Conservation (phyloP, 2,888 invertebrate genomes). For the Sussaba pulchella region DNA sequence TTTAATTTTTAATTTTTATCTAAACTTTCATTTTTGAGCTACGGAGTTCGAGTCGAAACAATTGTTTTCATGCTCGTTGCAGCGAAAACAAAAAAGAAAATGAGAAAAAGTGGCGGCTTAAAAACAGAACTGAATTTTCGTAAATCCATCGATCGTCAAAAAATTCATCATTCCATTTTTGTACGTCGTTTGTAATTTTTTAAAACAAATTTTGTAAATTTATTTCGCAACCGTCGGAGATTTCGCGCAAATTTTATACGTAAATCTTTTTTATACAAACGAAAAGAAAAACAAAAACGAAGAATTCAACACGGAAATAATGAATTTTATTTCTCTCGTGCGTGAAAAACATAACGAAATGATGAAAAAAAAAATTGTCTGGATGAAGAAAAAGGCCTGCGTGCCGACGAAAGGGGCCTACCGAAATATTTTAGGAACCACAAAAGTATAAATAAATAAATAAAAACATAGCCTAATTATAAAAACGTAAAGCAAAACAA, state of each 20-base stretch:
- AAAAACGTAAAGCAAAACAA: conserved; percentile 60
- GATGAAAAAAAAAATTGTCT: conserved; percentile 2
- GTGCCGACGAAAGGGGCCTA: conserved; percentile 70
- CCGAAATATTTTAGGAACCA: conserved; percentile 80
- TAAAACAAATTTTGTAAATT: too few species aligned
- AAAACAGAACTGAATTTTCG: conserved; percentile 27
- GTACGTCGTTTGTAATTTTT: too few species aligned
- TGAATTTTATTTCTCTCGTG: conserved; percentile 45
- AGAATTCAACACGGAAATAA: conserved; percentile 41
- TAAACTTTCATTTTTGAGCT: not conserved
- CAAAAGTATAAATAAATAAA: conserved; percentile 79
- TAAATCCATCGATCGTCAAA: conserved; percentile 26
- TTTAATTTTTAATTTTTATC: too few species aligned
- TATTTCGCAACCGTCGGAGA: conserved; percentile 30
- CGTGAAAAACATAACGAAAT: conserved; percentile 41
- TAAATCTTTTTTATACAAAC: conserved; percentile 1
- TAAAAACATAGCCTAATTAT: conserved; percentile 45
- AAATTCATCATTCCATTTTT: conserved; percentile 49
- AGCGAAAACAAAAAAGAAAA: conserved; percentile 10
- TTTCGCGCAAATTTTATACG: conserved; percentile 12
- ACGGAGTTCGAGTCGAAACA: not conserved
- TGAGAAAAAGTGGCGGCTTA: not conserved
- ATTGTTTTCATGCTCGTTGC: not conserved
- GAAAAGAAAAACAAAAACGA: conserved; percentile 4
- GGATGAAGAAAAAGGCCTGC: conserved; percentile 45